phyloP scores from a whole-genome alignment of 2,113 vertebrate genomes.

The Pomatorhinus ruficollis region DNA sequence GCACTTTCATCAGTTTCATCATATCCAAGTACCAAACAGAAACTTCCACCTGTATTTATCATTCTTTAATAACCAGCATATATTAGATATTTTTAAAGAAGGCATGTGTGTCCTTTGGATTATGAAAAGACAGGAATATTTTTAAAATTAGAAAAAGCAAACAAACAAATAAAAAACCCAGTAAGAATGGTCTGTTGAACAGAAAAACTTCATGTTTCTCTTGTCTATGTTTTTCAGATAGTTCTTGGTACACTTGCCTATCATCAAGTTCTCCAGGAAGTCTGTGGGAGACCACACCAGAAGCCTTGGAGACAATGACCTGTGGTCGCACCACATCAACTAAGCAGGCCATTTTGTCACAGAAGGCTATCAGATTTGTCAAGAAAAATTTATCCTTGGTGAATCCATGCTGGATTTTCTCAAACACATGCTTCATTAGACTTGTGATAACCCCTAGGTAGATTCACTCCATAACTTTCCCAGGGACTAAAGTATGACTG shows the following conservation, averaged over 20 bases:
- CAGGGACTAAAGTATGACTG: not conserved
- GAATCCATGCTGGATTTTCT: not conserved
- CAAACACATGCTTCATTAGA: rapidly evolving
- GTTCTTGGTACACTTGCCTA: not conserved
- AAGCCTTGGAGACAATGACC: not conserved
- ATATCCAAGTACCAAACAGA: not conserved
- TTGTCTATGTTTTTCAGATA: not conserved
- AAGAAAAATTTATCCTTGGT: not conserved
- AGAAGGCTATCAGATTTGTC: not conserved
- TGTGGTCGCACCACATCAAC: not conserved
- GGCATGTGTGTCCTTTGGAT: not conserved
- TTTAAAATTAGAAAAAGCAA: not conserved
- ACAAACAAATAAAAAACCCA: rapidly evolving
- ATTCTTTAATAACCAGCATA: not conserved
- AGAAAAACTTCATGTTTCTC: not conserved
- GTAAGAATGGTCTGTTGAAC: not conserved
- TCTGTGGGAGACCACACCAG: not conserved
- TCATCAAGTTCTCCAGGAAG: not conserved
- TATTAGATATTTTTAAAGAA: not conserved
- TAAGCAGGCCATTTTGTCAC: not conserved
- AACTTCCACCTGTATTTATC: not conserved
- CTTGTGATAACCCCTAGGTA: not conserved
- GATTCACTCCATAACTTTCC: not conserved
- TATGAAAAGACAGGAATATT: not conserved
- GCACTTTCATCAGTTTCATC: not conserved